Evolutionary conservation across 2,888 invertebrate species (phyloP), one percentile per base, ranked within the genome.

Genomic region (Morinoia aosen): DNA sequence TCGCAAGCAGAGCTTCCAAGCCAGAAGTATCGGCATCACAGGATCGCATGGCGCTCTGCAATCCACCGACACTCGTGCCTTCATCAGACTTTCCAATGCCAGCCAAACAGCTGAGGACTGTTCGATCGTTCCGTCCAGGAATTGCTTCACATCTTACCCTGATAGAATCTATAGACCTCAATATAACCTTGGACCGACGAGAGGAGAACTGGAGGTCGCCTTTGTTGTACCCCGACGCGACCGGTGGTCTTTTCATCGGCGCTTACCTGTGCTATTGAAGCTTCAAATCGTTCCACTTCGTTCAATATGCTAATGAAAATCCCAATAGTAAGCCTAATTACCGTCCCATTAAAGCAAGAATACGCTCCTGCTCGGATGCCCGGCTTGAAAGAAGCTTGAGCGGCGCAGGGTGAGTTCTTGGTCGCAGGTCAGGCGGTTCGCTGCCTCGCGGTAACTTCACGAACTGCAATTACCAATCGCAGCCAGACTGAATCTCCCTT

Each of bases 251-350:
- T 93, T 93, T 93, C 93, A 93, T 93, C 57, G 57, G n/a, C 93
- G 11, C 93, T 93, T 93, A 93, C 57, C 93, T 33, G 57, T 33
- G 57, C 57, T 48, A n/a, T 57, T n/a, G 93, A 56, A 93, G 48
- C 93, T 57, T 57, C 93, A 93, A 57, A 93, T 93, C 48, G 93
- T 33, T 93, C 25, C 33, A 48, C 57, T 56, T 57, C 57, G n/a
- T 48, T 93, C 93, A 93, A 57, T 93, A 93, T 93, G 93, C 93
- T 93, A 93, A 93, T 93, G 93, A 93, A 93, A 93, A 57, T 57
- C 93, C 57, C 57, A 48, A 57, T 57, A 93, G 93, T 4, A 14
- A 33, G n/a, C 57, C 93, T 93, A 56, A 93, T 93, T 93, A 93
- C 57, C 57, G 93, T n/a, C 48, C 40, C 8, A 93, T 93, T 93